phyloP scores from a whole-genome alignment of 2,888 invertebrate species.

The Megalurothrips usitatus region DNA sequence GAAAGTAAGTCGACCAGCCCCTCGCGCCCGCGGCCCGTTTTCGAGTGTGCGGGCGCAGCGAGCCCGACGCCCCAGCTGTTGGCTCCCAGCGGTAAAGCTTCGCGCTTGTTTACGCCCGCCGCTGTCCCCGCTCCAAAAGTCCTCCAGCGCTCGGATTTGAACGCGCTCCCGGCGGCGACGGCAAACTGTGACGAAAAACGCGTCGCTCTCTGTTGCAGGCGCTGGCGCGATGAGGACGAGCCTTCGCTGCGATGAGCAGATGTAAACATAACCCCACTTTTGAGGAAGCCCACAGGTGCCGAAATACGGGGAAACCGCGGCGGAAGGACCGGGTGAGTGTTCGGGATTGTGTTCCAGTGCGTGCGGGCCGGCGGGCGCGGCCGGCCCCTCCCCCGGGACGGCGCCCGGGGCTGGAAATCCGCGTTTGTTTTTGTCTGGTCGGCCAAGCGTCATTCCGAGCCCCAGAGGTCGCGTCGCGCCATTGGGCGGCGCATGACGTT shows the following conservation, averaged over 20 bases:
- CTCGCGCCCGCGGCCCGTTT: too few relatives aligned
- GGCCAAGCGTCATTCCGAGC: too few relatives aligned
- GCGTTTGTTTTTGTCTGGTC: too few relatives aligned
- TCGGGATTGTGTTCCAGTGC: too few relatives aligned
- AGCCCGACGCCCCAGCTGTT: neutral
- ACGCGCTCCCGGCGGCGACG: neutral
- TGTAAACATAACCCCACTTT: constrained; percentile 19
- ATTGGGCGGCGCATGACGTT: too few relatives aligned
- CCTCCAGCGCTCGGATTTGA: neutral
- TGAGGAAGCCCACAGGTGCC: constrained; percentile 4
- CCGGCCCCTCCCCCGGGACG: too few relatives aligned
- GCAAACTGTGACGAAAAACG: too few relatives aligned
- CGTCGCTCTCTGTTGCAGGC: neutral
- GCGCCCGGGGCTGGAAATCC: too few relatives aligned
- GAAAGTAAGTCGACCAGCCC: neutral
- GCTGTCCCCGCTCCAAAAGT: neutral
- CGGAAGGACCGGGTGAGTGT: too few relatives aligned
- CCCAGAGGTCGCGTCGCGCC: too few relatives aligned
- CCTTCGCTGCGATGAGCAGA: neutral
- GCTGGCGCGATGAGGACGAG: neutral
- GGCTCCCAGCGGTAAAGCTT: neutral
- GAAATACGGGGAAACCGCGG: neutral
- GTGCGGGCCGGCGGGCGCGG: too few relatives aligned
- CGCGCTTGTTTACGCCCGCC: neutral
- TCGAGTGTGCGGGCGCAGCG: too few relatives aligned